Percentiles rank a stretch among this genome's conserved stretches.
phyloP scores from a whole-genome alignment of 2,797 vertebrate species.

The Phoeniculus purpureus region DNA sequence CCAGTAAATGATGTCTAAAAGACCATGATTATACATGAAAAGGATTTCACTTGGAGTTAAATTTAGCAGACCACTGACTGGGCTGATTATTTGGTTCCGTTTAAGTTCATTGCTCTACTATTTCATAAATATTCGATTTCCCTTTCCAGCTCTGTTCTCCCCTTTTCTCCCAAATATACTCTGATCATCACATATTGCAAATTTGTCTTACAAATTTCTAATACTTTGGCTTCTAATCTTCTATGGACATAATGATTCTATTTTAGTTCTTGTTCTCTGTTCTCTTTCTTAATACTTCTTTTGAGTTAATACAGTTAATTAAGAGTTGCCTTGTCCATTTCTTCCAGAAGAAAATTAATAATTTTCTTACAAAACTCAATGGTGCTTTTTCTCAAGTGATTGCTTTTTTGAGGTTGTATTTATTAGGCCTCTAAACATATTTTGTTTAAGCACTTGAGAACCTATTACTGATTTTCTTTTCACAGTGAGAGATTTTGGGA shows the following conservation, averaged over 20 bases:
- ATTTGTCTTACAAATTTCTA: constrained; percentile 42
- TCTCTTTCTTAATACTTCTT: constrained; percentile 23
- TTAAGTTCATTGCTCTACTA: constrained; percentile 41
- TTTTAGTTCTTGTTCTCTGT: background rate
- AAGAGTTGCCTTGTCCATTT: constrained; percentile 5
- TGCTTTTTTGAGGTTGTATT: background rate
- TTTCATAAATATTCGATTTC: constrained; percentile 53
- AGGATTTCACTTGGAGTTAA: constrained; percentile 10
- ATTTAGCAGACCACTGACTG: constrained; percentile 41
- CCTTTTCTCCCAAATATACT: constrained; percentile 6
- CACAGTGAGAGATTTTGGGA: background rate
- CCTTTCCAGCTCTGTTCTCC: background rate
- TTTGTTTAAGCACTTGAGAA: background rate
- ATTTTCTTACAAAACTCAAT: background rate
- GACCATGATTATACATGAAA: constrained; percentile 12
- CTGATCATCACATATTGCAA: constrained; percentile 1
- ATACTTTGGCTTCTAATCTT: constrained; percentile 30
- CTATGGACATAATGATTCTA: constrained; percentile 33
- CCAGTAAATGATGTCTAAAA: constrained; percentile 25
- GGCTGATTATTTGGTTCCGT: constrained; percentile 44
- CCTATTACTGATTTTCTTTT: background rate
- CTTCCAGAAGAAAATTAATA: background rate
- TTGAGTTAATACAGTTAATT: constrained; percentile 37
- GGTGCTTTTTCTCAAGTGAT: background rate
- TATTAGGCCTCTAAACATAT: background rate